phyloP scores from a whole-genome alignment of 2,113 vertebrate genomes.

The Struthio camelus region DNA sequence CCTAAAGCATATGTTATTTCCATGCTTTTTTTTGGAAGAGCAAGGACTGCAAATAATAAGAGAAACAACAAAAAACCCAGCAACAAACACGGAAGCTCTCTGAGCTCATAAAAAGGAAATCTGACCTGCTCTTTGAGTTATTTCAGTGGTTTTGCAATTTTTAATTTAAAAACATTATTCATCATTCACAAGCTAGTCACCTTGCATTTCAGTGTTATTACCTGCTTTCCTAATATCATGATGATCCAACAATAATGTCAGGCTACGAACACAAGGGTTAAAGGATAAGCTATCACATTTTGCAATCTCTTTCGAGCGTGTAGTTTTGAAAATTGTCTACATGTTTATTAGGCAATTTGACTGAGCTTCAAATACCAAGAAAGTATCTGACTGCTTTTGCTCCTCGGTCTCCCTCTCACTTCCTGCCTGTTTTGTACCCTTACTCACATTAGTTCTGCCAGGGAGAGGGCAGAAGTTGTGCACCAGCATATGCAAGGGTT shows the following conservation, averaged over 20 bases:
- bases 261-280: too few relatives aligned
- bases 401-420: background rate
- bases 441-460: fast-evolving
- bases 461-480: background rate
- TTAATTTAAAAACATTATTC: background rate
- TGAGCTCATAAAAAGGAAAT: background rate
- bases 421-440: background rate
- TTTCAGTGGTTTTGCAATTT: background rate
- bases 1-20: background rate
- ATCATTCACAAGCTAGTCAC: background rate
- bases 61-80: background rate
- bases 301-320: background rate
- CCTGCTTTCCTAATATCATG: background rate
- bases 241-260: background rate
- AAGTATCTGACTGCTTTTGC: background rate
- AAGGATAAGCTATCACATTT: background rate
- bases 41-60: background rate
- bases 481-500: background rate
- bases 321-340: background rate
- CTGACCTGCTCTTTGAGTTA: background rate
- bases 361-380: background rate
- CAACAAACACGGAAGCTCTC: background rate
- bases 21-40: background rate
- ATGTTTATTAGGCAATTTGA: background rate
- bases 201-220: background rate